Base-by-base conservation (phyloP, 2,113 vertebrate genomes). In the Nesogale talazaci region DNA sequence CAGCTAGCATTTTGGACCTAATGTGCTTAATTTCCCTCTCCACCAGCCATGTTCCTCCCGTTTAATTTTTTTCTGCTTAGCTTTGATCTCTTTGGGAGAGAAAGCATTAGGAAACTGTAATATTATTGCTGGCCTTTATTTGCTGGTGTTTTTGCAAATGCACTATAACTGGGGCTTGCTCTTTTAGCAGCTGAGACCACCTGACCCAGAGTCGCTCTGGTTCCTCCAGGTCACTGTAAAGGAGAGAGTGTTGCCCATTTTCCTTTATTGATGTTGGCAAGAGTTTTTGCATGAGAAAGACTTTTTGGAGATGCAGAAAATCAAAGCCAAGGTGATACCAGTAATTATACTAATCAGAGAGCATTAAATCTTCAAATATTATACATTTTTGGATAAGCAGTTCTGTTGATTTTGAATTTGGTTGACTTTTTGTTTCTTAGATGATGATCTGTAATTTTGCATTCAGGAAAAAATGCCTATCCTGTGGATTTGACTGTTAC, bases 341-440 rank as follows among this genome's bases (percentile, higher is more conserved):
- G 90, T 81, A 92, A 90, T 94, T 92, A 94, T 16, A 16, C 34
- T 92, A 70, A 92, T 92, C 89, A 86, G 67, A 80, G 89, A 61
- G 88, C 72, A 84, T 92, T 95, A 75, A 27, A 40, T 90, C 89
- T 97, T 92, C 85, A 90, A 90, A 92, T 94, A 94, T 80, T 84
- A 14, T 22, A 6, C 65, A 89, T 36, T 77, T 94, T 83, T 56
- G 87, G 85, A 80, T 86, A 83, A 95, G 82, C 86, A 91, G 4
- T 65, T 91, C 38, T 94, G 57, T 69, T 5, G 15, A 74, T 91
- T 95, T 94, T 88, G 94, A 95, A 86, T 85, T 36, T 82, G 72
- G 38, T 84, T 90, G 52, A 75, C 93, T 91, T 85, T 94, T 93
- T 96, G 79, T 93, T 93, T 92, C 90, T 89, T 36, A 4, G 75